Conservation (phyloP, 2,113 vertebrate species). For the Hoplias malabaricus region DNA sequence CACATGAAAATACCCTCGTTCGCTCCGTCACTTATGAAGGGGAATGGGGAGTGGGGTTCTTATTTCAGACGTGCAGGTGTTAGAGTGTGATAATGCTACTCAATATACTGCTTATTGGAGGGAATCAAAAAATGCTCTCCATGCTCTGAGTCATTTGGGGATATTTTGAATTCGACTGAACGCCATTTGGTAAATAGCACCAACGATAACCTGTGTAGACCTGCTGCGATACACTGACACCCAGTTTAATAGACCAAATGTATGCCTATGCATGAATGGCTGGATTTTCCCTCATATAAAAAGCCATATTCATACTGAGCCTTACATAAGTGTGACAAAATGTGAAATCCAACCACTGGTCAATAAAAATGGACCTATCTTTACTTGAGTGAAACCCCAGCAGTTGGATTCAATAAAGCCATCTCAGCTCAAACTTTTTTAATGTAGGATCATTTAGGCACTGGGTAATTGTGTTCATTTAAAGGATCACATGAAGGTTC, state of each 20-base stretch:
- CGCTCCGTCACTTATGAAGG: constrained; percentile 41
- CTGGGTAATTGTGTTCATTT: constrained; percentile 12
- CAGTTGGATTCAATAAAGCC: background rate
- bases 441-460: background rate
- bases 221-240: constrained; percentile 31
- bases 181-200: constrained; percentile 33
- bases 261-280: constrained; percentile 10
- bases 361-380: background rate
- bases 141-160: constrained; percentile 26
- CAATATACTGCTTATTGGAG: constrained; percentile 35
- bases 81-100: constrained; percentile 55
- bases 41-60: constrained; percentile 35
- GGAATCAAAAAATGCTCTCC: constrained; percentile 19
- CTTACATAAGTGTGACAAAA: constrained; percentile 14
- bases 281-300: background rate
- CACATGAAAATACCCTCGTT: constrained; percentile 41
- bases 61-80: constrained; percentile 49
- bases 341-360: constrained; percentile 3
- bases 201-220: constrained; percentile 34
- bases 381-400: background rate
- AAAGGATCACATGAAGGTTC: background rate
- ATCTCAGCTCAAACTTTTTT: constrained; percentile 24
- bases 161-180: constrained; percentile 24
- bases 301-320: background rate
- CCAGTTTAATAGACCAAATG: constrained; percentile 31